A percentile compares a stretch with the other conserved stretches of the same genome.
Conservation (phyloP, 2,113 vertebrate species). For the Macroglossus sobrinus region DNA sequence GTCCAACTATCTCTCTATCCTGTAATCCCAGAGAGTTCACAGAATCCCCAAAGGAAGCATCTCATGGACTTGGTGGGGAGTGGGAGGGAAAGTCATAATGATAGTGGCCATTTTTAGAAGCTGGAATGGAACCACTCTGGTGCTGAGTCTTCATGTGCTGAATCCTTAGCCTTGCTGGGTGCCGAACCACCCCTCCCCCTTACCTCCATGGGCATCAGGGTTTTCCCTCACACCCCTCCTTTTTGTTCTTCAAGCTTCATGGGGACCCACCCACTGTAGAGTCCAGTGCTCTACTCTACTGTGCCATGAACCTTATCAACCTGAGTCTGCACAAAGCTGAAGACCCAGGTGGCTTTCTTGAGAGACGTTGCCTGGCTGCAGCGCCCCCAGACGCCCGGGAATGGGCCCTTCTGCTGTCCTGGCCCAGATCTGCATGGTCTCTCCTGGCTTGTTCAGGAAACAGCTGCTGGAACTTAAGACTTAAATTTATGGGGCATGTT, state of each 20-base stretch:
- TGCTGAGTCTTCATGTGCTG: background rate
- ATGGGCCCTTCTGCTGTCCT: background rate
- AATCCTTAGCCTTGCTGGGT: background rate
- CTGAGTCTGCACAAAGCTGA: background rate
- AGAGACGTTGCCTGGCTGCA: background rate
- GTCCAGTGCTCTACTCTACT: background rate
- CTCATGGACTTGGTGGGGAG: too few relatives aligned
- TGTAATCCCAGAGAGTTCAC: background rate
- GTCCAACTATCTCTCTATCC: background rate
- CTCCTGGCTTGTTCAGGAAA: background rate
- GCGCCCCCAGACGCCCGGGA: background rate
- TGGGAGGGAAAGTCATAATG: background rate
- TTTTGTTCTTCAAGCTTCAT: background rate
- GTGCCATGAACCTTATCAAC: background rate
- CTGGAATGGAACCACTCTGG: background rate
- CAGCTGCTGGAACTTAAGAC: slow-evolving; percentile 60
- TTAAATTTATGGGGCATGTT: slow-evolving; percentile 45
- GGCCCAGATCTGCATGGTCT: background rate
- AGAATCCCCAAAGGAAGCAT: background rate
- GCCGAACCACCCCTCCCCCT: background rate
- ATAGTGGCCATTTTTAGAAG: background rate
- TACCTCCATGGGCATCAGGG: fast-evolving
- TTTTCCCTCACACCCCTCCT: background rate
- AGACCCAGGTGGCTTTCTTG: background rate
- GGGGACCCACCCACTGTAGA: background rate